Conservation (phyloP, 2,797 vertebrate species). For the Lindbergichthys nudifrons region DNA sequence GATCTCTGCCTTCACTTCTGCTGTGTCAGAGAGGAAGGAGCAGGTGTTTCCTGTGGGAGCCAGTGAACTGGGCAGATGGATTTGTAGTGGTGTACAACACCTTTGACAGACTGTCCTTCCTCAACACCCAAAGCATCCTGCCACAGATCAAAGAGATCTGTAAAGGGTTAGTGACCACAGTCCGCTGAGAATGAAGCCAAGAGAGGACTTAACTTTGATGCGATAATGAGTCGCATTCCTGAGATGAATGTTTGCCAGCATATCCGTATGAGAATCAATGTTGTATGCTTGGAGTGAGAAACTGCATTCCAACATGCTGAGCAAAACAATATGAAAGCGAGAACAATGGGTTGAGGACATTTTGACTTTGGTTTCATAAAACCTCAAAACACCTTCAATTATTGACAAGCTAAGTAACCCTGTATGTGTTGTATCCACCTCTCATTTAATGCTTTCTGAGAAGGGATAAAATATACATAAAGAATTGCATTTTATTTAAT, state of each 20-base stretch:
- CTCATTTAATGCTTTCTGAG: slow-evolving; percentile 38
- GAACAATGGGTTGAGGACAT: background rate
- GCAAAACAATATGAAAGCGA: background rate
- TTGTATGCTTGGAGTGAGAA: slow-evolving; percentile 21
- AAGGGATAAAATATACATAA: slow-evolving; percentile 20
- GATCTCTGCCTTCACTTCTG: slow-evolving; percentile 27
- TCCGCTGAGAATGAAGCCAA: slow-evolving; percentile 47
- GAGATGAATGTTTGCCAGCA: slow-evolving; percentile 23
- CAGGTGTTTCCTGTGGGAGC: slow-evolving; percentile 69
- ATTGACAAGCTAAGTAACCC: slow-evolving; percentile 41
- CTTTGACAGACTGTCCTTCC: slow-evolving; percentile 69
- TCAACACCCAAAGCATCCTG: slow-evolving; percentile 67
- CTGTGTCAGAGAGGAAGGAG: slow-evolving; percentile 62
- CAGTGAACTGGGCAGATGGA: slow-evolving; percentile 73
- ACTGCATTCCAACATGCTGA: slow-evolving; percentile 13
- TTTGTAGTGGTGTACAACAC: slow-evolving; percentile 75
- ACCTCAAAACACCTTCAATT: slow-evolving; percentile 33
- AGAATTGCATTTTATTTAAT: no score
- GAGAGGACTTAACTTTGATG: slow-evolving; percentile 59
- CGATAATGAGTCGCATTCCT: slow-evolving; percentile 67
- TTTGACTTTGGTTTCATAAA: background rate
- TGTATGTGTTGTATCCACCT: slow-evolving; percentile 40
- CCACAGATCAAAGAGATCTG: slow-evolving; percentile 74
- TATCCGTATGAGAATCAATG: slow-evolving; percentile 45
- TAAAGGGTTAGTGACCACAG: slow-evolving; percentile 68